Base-by-base conservation (phyloP, 2,888 invertebrate species). In the Athalia cordata region DNA sequence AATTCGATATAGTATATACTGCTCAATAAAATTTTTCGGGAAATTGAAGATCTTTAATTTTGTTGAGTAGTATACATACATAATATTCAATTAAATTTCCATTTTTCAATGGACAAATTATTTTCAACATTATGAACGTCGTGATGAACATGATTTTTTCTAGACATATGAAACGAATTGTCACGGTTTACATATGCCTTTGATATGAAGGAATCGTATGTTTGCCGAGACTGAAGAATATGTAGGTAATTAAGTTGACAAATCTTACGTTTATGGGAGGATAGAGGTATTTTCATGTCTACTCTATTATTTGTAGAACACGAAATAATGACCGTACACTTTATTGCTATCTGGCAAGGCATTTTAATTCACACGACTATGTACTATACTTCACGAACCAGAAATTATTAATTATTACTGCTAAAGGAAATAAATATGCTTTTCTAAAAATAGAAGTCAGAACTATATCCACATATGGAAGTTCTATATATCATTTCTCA, bases 221-320 rank as follows among this genome's bases (percentile, higher is more conserved):
- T 55, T 43, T 55, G 6, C 52, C 15, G n/a, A 55, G 11, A 15
- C n/a, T 52, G 29, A 5, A 11, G 6, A 11, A 55, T 68, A 43
- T 52, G 11, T 55, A 29, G 29, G 43, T 15, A 52, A 68, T 68
- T 55, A 11, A 52, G 47, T 55, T 50, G 68, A 55, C 9, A 29
- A 55, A 52, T 68, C 29, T 52, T 55, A 55, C 55, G 29, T 52
- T 55, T 55, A 55, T 15, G n/a, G 43, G 11, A 55, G 4, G 5
- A 68, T 6, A n/a, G 11, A 55, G 52, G 6, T 55, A 52, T 68
- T 52, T 68, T 11, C 5, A 68, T 68, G 29, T 9, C 8, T 68
- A 55, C 55, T 68, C 29, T 55, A 68, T 55, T 11, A 68, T n/a
- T 52, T 43, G 4, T 43, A 68, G 15, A 68, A 55, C 43, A 29